Percentiles rank a stretch among this genome's conserved stretches.
Evolutionary conservation across 2,113 vertebrate species (phyloP).

Genomic region (Panurus biarmicus): DNA sequence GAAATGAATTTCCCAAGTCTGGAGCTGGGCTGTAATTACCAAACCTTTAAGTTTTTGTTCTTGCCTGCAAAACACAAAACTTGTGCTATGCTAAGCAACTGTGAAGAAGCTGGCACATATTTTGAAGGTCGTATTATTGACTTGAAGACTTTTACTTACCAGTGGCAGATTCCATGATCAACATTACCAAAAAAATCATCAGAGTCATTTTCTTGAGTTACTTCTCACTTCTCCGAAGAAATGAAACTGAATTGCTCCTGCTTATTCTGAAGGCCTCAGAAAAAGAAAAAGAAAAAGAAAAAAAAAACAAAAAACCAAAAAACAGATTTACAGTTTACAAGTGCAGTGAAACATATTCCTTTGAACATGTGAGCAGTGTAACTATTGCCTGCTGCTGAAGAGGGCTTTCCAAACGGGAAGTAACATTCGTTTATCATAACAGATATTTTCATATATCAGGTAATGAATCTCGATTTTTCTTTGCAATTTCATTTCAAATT

Average conservation of each 20-base stretch:
- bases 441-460: not conserved
- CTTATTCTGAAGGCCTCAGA: not conserved
- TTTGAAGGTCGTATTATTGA: not conserved
- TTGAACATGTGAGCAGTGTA: not conserved
- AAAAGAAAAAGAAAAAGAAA: too few species aligned
- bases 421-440: not conserved
- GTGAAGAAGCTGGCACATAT: not conserved
- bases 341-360: not conserved
- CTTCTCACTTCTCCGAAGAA: not conserved
- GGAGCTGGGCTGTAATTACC: not conserved
- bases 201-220: slow-evolving; percentile 28
- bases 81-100: not conserved
- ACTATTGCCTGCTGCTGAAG: not conserved
- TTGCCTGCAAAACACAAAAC: not conserved
- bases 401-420: not conserved
- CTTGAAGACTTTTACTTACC: slow-evolving; percentile 21
- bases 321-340: not conserved
- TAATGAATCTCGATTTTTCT: not conserved
- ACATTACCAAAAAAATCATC: not conserved
- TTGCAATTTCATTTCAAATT: not conserved
- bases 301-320: too few species aligned
- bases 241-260: not conserved
- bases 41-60: not conserved
- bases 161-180: not conserved
- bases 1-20: not conserved